Evolutionary conservation across 30 jellyfish, hydroid and myxozoan genomes (phyloP).

Genomic region (Turritopsis dohrnii): DNA sequence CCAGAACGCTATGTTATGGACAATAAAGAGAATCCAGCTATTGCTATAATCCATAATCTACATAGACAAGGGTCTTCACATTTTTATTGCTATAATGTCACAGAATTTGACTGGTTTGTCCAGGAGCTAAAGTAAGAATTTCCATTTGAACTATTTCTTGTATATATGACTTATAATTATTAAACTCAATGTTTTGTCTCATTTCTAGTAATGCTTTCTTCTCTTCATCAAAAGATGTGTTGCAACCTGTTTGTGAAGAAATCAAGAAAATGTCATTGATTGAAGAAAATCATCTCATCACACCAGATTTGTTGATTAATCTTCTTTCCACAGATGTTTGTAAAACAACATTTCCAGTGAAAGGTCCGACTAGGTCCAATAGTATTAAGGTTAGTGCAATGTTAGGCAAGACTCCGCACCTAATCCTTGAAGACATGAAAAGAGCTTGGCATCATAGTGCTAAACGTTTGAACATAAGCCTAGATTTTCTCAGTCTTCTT

Average conservation of each 20-base stretch:
- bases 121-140: not conserved
- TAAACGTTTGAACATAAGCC: not conserved
- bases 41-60: not conserved
- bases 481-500: not conserved
- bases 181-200: not conserved
- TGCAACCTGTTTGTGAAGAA: slow-evolving; percentile 2
- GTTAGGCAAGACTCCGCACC: not conserved
- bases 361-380: not conserved
- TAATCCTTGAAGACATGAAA: not conserved
- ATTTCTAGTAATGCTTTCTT: slow-evolving; percentile 14
- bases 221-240: not conserved
- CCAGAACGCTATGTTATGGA: slow-evolving; percentile 1
- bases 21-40: not conserved
- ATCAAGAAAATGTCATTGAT: not conserved
- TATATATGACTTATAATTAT: too few species aligned
- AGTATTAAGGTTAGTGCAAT: not conserved
- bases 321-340: not conserved
- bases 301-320: not conserved
- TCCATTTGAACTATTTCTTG: not conserved
- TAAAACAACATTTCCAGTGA: not conserved
- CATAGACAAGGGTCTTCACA: not conserved
- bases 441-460: not conserved
- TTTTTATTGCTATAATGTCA: not conserved
- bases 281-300: not conserved
- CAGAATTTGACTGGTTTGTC: slow-evolving; percentile 12